phyloP scores from a whole-genome alignment of 1,140 invertebrate species.

The Diorhabda sublineata region DNA sequence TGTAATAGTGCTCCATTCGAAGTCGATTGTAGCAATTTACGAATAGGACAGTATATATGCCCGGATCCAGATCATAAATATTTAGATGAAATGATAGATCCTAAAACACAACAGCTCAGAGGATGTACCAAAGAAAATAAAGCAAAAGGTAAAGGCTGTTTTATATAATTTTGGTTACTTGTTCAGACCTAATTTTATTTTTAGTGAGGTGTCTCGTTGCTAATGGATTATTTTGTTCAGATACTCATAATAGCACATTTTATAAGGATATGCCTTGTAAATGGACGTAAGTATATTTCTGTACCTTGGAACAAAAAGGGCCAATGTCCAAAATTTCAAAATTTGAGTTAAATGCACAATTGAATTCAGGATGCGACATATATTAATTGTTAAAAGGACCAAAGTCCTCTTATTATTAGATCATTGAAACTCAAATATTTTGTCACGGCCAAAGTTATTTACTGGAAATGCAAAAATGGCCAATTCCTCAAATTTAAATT shows the following conservation, averaged over 20 bases:
- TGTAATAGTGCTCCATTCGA: conserved; percentile 14
- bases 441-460: too few relatives aligned
- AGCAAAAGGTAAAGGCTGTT: conserved; percentile 62
- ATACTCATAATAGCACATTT: conserved; percentile 76
- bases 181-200: conserved; percentile 36
- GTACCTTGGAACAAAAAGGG: too few relatives aligned
- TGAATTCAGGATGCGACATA: too few relatives aligned
- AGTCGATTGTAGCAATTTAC: conserved; percentile 64
- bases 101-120: conserved; percentile 80
- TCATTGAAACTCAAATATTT: too few relatives aligned
- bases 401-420: too few relatives aligned
- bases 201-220: conserved; percentile 78
- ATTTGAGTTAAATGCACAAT: too few relatives aligned
- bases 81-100: conserved; percentile 70
- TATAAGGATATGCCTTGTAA: conserved; percentile 80
- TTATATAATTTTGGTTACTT: background rate
- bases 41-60: conserved; percentile 83
- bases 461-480: too few relatives aligned
- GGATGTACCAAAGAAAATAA: conserved; percentile 77
- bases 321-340: too few relatives aligned
- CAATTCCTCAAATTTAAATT: too few relatives aligned
- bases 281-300: conserved; percentile 76
- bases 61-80: conserved; percentile 73
- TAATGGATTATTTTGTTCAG: conserved; percentile 75
- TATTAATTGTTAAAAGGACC: too few relatives aligned